Conservation (phyloP, 2,888 invertebrate genomes). For the Asteroscopus sphinx region DNA sequence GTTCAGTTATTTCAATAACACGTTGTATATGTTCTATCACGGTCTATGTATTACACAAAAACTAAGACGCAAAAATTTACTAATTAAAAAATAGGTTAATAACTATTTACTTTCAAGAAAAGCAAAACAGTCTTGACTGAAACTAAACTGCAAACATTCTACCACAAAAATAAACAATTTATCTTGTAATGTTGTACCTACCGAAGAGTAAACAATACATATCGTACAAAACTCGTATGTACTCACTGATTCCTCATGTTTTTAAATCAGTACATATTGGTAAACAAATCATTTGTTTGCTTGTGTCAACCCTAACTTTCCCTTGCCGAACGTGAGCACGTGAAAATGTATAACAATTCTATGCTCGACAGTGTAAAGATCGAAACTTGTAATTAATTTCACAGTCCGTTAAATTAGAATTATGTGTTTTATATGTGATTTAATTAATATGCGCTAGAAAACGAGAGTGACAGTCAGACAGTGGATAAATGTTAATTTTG, state of each 20-base stretch:
- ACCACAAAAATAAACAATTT: slow-evolving; percentile 12
- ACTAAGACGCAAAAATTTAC: too few species aligned
- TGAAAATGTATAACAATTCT: slow-evolving; percentile 57
- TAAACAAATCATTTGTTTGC: slow-evolving; percentile 14
- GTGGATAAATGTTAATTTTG: background rate
- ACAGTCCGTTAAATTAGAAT: slow-evolving; percentile 55
- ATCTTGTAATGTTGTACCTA: background rate
- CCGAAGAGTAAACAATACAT: background rate
- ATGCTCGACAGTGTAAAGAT: slow-evolving; percentile 62
- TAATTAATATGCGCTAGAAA: slow-evolving; percentile 32
- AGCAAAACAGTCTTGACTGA: too few species aligned
- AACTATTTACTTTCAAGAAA: too few species aligned
- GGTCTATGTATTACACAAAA: too few species aligned
- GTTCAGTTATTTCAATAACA: too few species aligned
- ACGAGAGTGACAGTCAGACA: slow-evolving; percentile 10
- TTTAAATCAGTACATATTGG: slow-evolving; percentile 17
- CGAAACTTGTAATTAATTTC: slow-evolving; percentile 63
- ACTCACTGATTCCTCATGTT: slow-evolving; percentile 8
- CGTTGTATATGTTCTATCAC: too few species aligned
- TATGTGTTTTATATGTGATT: slow-evolving; percentile 35
- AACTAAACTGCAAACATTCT: too few species aligned
- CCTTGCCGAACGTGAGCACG: slow-evolving; percentile 22
- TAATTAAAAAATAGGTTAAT: too few species aligned
- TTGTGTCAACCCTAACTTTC: slow-evolving; percentile 20
- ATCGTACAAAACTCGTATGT: background rate